These are phyloP conservation scores for Ellobium chinense DNA, from an alignment of 2,888 invertebrate species.

Conservation along the genomic window DNA sequence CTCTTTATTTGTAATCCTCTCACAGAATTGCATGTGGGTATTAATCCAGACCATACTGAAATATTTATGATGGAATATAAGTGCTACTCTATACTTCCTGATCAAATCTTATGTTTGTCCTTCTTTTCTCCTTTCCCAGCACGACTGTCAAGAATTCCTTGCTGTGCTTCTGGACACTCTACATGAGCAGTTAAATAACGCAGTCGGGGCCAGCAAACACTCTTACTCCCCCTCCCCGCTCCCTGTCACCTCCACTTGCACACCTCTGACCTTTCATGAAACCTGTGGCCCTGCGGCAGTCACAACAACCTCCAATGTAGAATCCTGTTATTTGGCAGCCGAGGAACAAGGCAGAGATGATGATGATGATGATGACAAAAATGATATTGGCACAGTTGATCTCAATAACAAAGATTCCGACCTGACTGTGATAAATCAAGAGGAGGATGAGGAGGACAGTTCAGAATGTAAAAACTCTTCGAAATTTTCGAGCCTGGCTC, in stretches of 20 bases:
- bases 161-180: slow-evolving; percentile 83
- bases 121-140: slow-evolving; percentile 81
- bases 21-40: no score
- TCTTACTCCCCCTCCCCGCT: slow-evolving; percentile 1
- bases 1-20: no score
- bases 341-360: background rate
- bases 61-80: no score
- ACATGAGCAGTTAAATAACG: slow-evolving; percentile 82
- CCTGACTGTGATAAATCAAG: background rate
- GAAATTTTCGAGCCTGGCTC: background rate
- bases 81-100: no score
- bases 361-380: background rate
- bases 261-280: background rate
- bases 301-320: slow-evolving; percentile 27
- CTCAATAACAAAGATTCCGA: slow-evolving; percentile 31
- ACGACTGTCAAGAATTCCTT: slow-evolving; percentile 85
- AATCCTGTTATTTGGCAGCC: background rate
- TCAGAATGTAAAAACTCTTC: background rate
- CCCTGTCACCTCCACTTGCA: slow-evolving; percentile 7
- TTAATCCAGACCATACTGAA: no score
- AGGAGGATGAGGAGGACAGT: background rate
- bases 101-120: no score
- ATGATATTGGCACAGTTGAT: background rate
- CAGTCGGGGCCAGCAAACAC: slow-evolving; percentile 3
- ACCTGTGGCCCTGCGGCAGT: slow-evolving; percentile 14